Percentiles rank a stretch among this genome's conserved stretches.
Evolutionary conservation across 64 coral and sea anemone species (phyloP).

Genomic region (Porites lutea): DNA sequence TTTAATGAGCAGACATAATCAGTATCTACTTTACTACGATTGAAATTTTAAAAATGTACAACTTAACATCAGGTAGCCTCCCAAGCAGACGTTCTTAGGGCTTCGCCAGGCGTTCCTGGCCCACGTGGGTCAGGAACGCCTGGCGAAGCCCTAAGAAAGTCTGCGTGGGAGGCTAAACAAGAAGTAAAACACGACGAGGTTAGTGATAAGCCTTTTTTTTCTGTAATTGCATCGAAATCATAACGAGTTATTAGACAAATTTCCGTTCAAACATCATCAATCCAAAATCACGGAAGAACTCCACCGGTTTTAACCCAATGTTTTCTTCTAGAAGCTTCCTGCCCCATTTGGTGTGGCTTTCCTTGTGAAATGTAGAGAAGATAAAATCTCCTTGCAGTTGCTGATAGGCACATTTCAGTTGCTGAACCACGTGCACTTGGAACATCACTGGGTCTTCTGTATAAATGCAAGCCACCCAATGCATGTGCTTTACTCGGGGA

Average conservation of each 20-base stretch:
- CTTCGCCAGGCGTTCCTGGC: too few relatives aligned
- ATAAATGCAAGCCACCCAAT: slow-evolving; percentile 93
- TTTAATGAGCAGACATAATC: too few relatives aligned
- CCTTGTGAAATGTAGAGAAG: slow-evolving; percentile 86
- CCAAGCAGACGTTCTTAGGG: too few relatives aligned
- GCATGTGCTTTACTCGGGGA: slow-evolving; percentile 65
- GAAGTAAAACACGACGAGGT: too few relatives aligned
- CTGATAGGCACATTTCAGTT: slow-evolving; percentile 69
- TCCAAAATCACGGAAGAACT: slow-evolving; percentile 87
- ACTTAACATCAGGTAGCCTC: too few relatives aligned
- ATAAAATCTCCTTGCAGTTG: slow-evolving; percentile 63
- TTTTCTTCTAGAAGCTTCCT: slow-evolving; percentile 76
- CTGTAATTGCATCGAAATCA: neutral
- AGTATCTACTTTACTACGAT: too few relatives aligned
- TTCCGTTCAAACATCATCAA: slow-evolving; percentile 87
- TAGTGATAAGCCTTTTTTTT: too few relatives aligned
- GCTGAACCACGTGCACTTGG: slow-evolving; percentile 79
- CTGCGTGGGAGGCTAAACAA: too few relatives aligned
- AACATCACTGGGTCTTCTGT: slow-evolving; percentile 86
- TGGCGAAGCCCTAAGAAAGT: too few relatives aligned
- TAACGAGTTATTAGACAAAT: slow-evolving; percentile 37
- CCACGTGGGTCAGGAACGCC: too few relatives aligned
- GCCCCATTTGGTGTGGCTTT: slow-evolving; percentile 53
- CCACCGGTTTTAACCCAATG: slow-evolving; percentile 62
- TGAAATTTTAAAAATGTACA: too few relatives aligned